phyloP scores from a whole-genome alignment of 2,113 vertebrate species.

The Myiagra hebetior region DNA sequence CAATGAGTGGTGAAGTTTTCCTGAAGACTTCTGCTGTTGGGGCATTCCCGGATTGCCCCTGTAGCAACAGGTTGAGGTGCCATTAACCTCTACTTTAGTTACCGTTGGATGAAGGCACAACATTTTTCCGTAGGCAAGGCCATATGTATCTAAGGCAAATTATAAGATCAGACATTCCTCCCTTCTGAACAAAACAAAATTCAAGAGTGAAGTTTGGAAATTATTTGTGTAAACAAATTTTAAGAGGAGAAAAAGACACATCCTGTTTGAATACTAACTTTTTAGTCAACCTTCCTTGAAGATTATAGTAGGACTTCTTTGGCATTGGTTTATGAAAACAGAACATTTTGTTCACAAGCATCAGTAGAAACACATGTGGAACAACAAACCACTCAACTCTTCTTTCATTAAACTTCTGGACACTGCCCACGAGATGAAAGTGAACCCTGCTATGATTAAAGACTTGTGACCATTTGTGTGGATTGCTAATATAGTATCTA shows the following conservation, averaged over 20 bases:
- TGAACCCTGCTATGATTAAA: background rate
- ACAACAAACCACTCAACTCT: background rate
- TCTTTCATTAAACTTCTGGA: background rate
- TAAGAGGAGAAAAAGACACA: background rate
- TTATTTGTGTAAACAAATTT: background rate
- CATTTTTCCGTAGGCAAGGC: accelerated
- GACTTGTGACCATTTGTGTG: background rate
- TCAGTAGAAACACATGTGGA: background rate
- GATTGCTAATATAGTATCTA: background rate
- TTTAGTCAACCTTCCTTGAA: background rate
- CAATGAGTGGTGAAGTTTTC: background rate
- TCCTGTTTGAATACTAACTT: background rate
- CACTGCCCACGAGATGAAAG: background rate
- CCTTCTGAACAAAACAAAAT: background rate
- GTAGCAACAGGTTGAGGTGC: background rate
- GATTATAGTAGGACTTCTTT: background rate
- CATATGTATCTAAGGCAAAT: background rate
- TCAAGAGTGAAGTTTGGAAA: background rate
- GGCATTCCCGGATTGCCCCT: background rate
- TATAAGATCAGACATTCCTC: background rate
- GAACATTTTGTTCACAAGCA: background rate
- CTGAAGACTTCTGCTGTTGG: background rate
- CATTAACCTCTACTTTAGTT: background rate
- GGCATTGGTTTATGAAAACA: background rate
- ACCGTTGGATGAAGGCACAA: background rate